A percentile compares a stretch with the other conserved stretches of the same genome.
These are phyloP conservation scores for Sesia apiformis DNA, from an alignment of 2,888 invertebrate species.

Conservation along the genomic window DNA sequence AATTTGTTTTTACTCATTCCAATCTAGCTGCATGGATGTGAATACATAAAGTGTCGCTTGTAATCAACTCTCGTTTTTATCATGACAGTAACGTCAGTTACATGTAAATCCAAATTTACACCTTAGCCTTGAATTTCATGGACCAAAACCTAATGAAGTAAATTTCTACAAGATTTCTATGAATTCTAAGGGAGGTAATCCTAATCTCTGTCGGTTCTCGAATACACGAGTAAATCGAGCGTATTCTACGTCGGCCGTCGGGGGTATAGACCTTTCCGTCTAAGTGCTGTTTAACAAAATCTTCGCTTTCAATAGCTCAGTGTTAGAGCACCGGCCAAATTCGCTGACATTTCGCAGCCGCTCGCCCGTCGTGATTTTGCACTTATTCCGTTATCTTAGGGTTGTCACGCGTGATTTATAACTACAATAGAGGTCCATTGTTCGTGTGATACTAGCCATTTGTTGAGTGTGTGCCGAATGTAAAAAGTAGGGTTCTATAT, in stretches of 20 bases:
- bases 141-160: too few species aligned
- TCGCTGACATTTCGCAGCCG: conserved; percentile 8
- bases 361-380: conserved; percentile 29
- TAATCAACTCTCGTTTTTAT: too few species aligned
- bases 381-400: conserved; percentile 25
- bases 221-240: background rate
- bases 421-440: background rate
- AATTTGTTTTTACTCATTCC: too few species aligned
- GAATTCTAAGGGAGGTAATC: too few species aligned
- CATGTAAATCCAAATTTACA: too few species aligned
- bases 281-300: background rate
- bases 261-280: too few species aligned
- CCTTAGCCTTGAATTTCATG: too few species aligned
- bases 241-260: background rate
- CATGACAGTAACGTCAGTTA: too few species aligned
- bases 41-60: too few species aligned
- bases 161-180: too few species aligned
- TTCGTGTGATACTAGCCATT: background rate
- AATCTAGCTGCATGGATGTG: too few species aligned
- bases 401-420: conserved; percentile 14
- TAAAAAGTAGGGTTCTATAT: background rate
- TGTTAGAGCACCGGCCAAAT: background rate
- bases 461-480: background rate
- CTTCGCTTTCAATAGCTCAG: background rate
- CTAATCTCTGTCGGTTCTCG: too few species aligned